Conservation (phyloP, 2,113 vertebrate species). For the Solea solea region DNA sequence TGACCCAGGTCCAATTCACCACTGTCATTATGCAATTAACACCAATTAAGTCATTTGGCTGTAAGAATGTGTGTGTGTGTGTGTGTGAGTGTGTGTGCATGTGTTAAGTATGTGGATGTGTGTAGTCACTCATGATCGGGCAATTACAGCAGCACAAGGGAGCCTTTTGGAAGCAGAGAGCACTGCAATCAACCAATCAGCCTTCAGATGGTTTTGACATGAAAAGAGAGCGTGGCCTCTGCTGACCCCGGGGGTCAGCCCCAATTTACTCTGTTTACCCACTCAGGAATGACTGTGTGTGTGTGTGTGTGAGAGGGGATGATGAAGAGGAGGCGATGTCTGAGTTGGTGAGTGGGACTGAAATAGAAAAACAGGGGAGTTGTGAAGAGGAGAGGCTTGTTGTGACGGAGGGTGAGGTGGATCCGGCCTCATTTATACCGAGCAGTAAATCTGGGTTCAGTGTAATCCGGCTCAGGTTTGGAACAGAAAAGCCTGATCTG, state of each 20-base stretch:
- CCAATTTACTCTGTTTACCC: constrained; percentile 84
- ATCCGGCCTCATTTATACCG: not conserved
- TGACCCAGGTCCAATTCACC: constrained; percentile 90
- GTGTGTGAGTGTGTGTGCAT: constrained; percentile 21
- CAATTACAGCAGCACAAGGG: constrained; percentile 89
- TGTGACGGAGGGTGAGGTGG: constrained; percentile 68
- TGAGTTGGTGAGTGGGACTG: constrained; percentile 38
- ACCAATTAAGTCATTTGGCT: constrained; percentile 95
- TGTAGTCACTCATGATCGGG: constrained; percentile 75
- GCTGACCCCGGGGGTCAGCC: constrained; percentile 77
- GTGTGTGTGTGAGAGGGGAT: constrained; percentile 70
- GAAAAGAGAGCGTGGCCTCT: constrained; percentile 79
- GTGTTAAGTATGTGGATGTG: constrained; percentile 52
- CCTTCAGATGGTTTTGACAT: constrained; percentile 89
- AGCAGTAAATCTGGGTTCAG: too few relatives aligned
- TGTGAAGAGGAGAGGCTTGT: constrained; percentile 28
- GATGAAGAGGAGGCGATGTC: constrained; percentile 75
- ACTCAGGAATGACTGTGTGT: constrained; percentile 77
- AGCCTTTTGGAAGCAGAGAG: constrained; percentile 90
- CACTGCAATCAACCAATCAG: constrained; percentile 89
- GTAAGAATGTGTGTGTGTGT: constrained; percentile 83
- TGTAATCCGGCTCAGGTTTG: too few relatives aligned
- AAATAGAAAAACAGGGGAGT: constrained; percentile 50
- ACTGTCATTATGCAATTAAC: constrained; percentile 97
- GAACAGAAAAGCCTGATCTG: too few relatives aligned